These are phyloP conservation scores for Eulacestoma nigropectus DNA, from an alignment of 2,113 vertebrate genomes.

Conservation along the genomic window DNA sequence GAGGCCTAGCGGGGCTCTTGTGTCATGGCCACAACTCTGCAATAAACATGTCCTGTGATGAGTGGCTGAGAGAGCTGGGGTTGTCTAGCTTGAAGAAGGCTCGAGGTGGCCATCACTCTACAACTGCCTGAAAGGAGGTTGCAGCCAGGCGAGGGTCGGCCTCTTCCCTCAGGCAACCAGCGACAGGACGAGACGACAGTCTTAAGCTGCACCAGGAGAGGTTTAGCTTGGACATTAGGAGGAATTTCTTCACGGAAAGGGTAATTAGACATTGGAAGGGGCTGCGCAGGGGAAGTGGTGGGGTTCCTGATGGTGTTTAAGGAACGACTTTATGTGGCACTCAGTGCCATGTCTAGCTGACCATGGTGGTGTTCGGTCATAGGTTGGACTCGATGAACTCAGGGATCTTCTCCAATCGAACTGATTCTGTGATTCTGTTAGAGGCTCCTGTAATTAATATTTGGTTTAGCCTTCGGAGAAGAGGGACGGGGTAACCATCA, in stretches of 20 bases:
- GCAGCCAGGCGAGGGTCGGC: too few relatives aligned
- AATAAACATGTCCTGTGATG: too few relatives aligned
- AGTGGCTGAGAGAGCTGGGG: neutral
- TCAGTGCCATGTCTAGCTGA: too few relatives aligned
- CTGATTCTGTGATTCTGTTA: neutral
- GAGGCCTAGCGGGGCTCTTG: fast-evolving
- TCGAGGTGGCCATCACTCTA: too few relatives aligned
- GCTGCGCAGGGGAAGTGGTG: neutral
- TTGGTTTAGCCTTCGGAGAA: neutral
- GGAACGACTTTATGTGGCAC: neutral
- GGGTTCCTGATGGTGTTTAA: neutral
- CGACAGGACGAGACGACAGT: too few relatives aligned
- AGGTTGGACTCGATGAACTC: neutral
- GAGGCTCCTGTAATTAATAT: neutral
- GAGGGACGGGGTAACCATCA: too few relatives aligned
- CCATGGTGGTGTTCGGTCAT: neutral
- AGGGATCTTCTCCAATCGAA: neutral
- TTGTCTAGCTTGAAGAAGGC: neutral
- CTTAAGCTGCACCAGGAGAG: neutral
- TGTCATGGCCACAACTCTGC: fast-evolving
- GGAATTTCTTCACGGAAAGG: neutral
- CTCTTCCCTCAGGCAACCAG: neutral
- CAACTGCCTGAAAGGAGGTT: neutral
- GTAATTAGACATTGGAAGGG: neutral
- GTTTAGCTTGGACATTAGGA: neutral